Evolutionary conservation across 1,140 invertebrate genomes (phyloP), one percentile per base, ranked within the genome.

Genomic region (Ceratoteleas bidentatus): DNA sequence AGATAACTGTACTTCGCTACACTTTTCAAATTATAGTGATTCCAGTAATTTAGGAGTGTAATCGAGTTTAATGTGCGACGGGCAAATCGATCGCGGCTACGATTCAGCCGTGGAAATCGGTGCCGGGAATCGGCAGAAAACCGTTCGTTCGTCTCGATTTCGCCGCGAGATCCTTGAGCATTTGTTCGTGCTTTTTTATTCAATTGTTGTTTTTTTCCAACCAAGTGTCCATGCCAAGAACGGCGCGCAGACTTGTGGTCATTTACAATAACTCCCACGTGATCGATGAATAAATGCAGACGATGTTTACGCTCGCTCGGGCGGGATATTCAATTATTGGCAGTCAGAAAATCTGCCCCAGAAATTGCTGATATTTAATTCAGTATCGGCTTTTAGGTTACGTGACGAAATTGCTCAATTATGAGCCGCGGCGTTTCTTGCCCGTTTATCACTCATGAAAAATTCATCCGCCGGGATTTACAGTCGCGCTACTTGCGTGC

Each of bases 381-480:
- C 73, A 76, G 54, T 24, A 6, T 16, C 24, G 16, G 57, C 43
- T 68, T 68, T 68, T 38, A 15, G 49, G 56, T 61, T 68, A 76
- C 73, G 73, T 68, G 73, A 76, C 64, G 49, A 62, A 76, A 68
- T 60, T 76, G 61, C 53, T n/a, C 24, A 74, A 74, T 58, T 43
- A 52, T 60, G 32, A 64, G 14, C 56, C 0, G 66, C 62, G 54
- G 36, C 47, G 62, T 58, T 57, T 74, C 70, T 64, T 40, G 24
- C 40, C 1, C 57, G 50, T 56, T 65, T 58, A 58, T 57, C 53
- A 57, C 0, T 64, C 50, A 62, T 64, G 43, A 62, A 62, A 62
- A 73, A 62, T 73, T 72, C 57, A 62, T 6, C 40, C 38, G 16
- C 9, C 15, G 11, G 24, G 36, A 69, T 58, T 58, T 49, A 34